phyloP scores from a whole-genome alignment of 2,113 vertebrate genomes.

The Stegastes partitus region DNA sequence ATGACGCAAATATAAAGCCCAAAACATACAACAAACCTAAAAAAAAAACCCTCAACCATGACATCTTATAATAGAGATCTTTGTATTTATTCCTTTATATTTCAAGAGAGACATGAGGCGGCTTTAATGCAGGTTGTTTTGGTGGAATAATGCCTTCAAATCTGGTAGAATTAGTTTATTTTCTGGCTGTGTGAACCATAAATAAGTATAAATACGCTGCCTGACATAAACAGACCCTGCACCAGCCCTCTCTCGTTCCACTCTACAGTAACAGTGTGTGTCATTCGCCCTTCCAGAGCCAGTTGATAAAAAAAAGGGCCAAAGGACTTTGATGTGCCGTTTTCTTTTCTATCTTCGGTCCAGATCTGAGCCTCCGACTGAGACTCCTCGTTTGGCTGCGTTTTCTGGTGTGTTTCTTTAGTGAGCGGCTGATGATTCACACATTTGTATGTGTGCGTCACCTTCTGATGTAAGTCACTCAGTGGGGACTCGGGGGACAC shows the following conservation, averaged over 20 bases:
- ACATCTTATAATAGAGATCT: too few relatives aligned
- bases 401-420: not conserved
- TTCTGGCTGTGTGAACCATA: not conserved
- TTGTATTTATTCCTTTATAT: not conserved
- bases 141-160: too few relatives aligned
- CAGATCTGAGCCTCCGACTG: not conserved
- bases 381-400: not conserved
- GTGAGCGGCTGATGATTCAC: constrained; percentile 40
- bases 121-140: too few relatives aligned
- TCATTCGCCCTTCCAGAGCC: not conserved
- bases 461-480: constrained; percentile 35
- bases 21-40: too few relatives aligned
- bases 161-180: too few relatives aligned
- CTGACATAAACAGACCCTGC: too few relatives aligned
- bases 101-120: not conserved
- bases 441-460: not conserved
- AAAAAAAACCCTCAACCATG: too few relatives aligned
- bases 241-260: too few relatives aligned
- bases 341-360: not conserved
- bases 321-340: not conserved
- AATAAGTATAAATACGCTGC: not conserved
- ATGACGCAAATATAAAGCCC: too few relatives aligned
- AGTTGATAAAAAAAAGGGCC: not conserved
- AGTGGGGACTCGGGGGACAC: constrained; percentile 1
- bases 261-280: too few relatives aligned